Evolutionary conservation across 2,797 vertebrate genomes (phyloP).

Genomic region (Etheostoma perlongum): DNA sequence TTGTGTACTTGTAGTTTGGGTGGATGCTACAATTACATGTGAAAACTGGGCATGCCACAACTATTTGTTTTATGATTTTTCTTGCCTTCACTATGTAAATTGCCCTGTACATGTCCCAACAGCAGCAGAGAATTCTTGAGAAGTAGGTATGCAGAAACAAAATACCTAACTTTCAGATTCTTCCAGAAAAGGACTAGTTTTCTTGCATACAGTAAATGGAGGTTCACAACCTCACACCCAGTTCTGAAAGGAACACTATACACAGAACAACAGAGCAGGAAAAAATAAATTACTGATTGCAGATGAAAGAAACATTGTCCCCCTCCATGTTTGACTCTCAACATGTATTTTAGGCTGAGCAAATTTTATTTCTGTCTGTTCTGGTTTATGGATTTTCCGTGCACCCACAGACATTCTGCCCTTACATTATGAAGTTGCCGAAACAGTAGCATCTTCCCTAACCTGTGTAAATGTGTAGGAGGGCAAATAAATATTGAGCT

Average conservation of each 20-base stretch:
- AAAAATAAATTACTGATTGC: neutral
- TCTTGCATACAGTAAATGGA: neutral
- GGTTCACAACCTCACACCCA: neutral
- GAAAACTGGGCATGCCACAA: slow-evolving; percentile 51
- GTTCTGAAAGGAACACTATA: neutral
- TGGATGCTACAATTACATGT: slow-evolving; percentile 37
- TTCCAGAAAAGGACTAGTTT: neutral
- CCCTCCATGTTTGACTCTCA: too few species aligned
- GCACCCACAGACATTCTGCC: neutral
- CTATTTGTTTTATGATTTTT: slow-evolving; percentile 43
- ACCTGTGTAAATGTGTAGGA: neutral
- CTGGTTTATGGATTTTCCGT: neutral
- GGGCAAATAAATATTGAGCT: neutral
- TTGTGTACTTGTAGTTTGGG: slow-evolving; percentile 4
- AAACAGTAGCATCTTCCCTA: neutral
- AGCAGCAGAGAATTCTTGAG: slow-evolving; percentile 39
- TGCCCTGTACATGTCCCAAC: slow-evolving; percentile 50
- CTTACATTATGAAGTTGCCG: neutral
- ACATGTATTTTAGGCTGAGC: too few species aligned
- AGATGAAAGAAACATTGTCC: neutral
- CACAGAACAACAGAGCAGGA: neutral
- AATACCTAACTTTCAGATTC: slow-evolving; percentile 4
- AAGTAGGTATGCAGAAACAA: slow-evolving; percentile 22
- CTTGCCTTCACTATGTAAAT: slow-evolving; percentile 15
- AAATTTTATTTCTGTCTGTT: too few species aligned